These are phyloP conservation scores for Papilio xuthus DNA, from an alignment of 1,140 invertebrate genomes.

Conservation along the genomic window DNA sequence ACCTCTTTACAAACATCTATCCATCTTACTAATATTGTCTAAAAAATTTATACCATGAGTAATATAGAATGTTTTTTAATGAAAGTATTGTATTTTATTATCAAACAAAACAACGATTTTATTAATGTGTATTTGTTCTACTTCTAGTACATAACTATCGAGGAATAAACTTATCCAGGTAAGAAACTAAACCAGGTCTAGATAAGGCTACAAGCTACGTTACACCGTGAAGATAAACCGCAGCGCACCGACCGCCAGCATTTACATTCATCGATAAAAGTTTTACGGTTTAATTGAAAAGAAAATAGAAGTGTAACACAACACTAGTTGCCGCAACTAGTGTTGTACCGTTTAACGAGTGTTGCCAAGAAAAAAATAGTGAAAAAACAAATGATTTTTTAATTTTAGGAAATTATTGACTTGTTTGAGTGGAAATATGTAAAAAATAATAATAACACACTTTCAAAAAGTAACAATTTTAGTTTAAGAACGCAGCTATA, in stretches of 20 bases:
- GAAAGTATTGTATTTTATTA: too few species aligned
- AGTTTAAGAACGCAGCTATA: constrained; percentile 11
- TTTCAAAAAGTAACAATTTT: constrained; percentile 10
- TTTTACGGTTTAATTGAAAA: constrained; percentile 22
- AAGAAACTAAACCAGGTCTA: constrained; percentile 27
- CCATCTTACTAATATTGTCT: too few species aligned
- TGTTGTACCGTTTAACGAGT: not conserved
- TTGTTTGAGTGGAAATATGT: not conserved
- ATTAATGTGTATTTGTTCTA: not conserved
- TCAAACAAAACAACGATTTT: not conserved
- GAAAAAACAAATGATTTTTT: too few species aligned
- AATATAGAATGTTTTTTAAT: too few species aligned
- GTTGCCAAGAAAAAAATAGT: too few species aligned
- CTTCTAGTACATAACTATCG: not conserved
- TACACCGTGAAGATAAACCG: constrained; percentile 32
- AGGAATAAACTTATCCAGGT: not conserved
- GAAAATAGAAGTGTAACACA: constrained; percentile 8
- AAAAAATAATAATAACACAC: not conserved
- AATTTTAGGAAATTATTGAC: too few species aligned
- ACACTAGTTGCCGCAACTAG: not conserved
- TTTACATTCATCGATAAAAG: constrained; percentile 28
- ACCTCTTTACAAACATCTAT: too few species aligned
- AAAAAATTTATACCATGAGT: too few species aligned
- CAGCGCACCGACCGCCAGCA: constrained; percentile 10
- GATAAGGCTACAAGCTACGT: constrained; percentile 27